These are phyloP conservation scores for Dicranocentrus wangi DNA, from an alignment of 2,888 invertebrate species.

Conservation along the genomic window DNA sequence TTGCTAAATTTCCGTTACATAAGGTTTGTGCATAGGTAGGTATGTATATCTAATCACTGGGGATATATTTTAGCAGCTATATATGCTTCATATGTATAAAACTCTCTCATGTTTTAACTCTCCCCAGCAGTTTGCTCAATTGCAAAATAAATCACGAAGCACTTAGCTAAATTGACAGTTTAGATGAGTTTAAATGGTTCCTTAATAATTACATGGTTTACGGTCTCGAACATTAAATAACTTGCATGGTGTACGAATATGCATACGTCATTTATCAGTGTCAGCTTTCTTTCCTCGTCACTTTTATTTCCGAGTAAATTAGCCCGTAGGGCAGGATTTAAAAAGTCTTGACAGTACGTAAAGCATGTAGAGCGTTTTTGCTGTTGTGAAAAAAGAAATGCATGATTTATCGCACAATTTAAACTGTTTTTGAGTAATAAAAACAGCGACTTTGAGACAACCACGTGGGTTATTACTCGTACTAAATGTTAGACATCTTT, in stretches of 20 bases:
- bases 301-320: constrained; percentile 41
- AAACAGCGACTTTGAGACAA: not conserved
- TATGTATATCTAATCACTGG: too few species aligned
- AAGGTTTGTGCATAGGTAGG: too few species aligned
- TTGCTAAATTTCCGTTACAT: too few species aligned
- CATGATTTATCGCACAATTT: not conserved
- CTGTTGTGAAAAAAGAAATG: too few species aligned
- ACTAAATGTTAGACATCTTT: constrained; percentile 1
- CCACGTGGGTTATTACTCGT: not conserved
- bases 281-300: constrained; percentile 27
- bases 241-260: constrained; percentile 6
- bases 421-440: not conserved
- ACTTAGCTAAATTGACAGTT: constrained; percentile 62
- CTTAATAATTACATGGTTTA: constrained; percentile 54
- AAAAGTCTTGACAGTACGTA: too few species aligned
- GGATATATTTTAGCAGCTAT: too few species aligned
- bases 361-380: too few species aligned
- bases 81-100: too few species aligned
- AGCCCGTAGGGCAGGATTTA: constrained; percentile 25
- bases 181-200: constrained; percentile 56
- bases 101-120: too few species aligned
- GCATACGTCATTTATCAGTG: constrained; percentile 51
- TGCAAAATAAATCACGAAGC: constrained; percentile 54
- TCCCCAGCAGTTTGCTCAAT: too few species aligned
- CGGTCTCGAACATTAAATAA: constrained; percentile 1